phyloP scores from a whole-genome alignment of 2,888 invertebrate species.

The Seira ritae region DNA sequence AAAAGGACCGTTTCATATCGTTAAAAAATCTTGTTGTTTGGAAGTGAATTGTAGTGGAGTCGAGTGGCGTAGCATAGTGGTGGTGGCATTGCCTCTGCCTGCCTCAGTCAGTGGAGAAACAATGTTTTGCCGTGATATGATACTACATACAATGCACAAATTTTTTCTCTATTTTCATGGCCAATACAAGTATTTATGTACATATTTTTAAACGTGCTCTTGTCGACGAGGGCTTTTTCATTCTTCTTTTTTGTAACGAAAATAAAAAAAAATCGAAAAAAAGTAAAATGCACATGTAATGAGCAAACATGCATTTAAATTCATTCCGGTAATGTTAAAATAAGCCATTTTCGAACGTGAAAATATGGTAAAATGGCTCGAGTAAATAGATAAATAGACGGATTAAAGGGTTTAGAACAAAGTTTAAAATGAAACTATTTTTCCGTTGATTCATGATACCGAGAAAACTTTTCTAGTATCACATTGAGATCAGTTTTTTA shows the following conservation, averaged over 20 bases:
- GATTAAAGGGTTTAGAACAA: slow-evolving; percentile 32
- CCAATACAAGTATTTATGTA: slow-evolving; percentile 26
- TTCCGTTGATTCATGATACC: slow-evolving; percentile 53
- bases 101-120: slow-evolving; percentile 16
- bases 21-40: slow-evolving; percentile 52
- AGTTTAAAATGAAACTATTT: slow-evolving; percentile 51
- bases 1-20: slow-evolving; percentile 62
- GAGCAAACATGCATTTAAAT: not conserved
- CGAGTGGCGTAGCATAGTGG: not conserved
- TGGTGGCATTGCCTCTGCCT: not conserved
- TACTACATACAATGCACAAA: slow-evolving; percentile 21
- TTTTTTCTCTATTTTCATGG: slow-evolving; percentile 43
- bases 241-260: not conserved
- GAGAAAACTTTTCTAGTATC: not conserved
- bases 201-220: too few species aligned
- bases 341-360: too few species aligned
- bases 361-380: too few species aligned
- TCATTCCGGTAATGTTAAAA: too few species aligned
- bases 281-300: not conserved
- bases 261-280: not conserved
- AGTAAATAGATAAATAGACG: slow-evolving; percentile 24
- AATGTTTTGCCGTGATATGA: not conserved
- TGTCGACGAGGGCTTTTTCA: too few species aligned
- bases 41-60: slow-evolving; percentile 1
- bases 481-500: not conserved